A percentile compares a stretch with the other conserved stretches of the same genome.
Evolutionary conservation across 2,797 vertebrate genomes (phyloP).

Genomic region (Lycodopsis pacificus): DNA sequence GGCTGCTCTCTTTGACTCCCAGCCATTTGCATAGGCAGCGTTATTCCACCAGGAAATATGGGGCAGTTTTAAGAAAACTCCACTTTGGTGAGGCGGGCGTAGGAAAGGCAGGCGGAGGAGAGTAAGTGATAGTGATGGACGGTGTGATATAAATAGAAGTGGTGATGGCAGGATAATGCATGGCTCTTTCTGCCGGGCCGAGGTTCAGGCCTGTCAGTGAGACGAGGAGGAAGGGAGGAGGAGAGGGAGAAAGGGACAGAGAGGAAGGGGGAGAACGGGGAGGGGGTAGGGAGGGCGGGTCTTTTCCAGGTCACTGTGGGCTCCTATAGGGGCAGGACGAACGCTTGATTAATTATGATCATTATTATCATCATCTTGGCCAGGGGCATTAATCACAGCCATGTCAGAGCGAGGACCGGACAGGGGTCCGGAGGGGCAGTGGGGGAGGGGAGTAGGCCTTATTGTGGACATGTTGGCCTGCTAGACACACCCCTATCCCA

Average conservation of each 20-base stretch:
- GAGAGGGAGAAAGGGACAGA: conserved; percentile 29
- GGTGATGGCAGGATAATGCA: conserved; percentile 90
- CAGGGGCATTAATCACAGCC: conserved; percentile 80
- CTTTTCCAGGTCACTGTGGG: conserved; percentile 85
- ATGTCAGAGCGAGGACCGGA: conserved; percentile 72
- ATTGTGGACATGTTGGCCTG: conserved; percentile 64
- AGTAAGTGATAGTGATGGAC: conserved; percentile 90
- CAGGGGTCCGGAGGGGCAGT: conserved; percentile 42
- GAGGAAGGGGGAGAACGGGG: conserved; percentile 38
- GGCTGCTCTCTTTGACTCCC: conserved; percentile 73
- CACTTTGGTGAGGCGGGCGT: conserved; percentile 70
- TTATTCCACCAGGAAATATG: conserved; percentile 84
- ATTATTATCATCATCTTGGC: conserved; percentile 85
- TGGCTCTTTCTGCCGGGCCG: conserved; percentile 82
- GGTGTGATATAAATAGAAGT: conserved; percentile 89
- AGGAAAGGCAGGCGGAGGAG: conserved; percentile 78
- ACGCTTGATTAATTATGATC: conserved; percentile 87
- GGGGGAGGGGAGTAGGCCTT: conserved; percentile 22
- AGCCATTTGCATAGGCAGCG: conserved; percentile 82
- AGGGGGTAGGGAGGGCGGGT: conserved; percentile 60
- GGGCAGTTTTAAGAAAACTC: conserved; percentile 87
- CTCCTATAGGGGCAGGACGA: conserved; percentile 84
- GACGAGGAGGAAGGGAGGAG: conserved; percentile 73
- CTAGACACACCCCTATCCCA: conserved; percentile 56
- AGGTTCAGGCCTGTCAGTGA: conserved; percentile 86